Conservation (phyloP, 2,113 vertebrate species). For the Prionailurus bengalensis region DNA sequence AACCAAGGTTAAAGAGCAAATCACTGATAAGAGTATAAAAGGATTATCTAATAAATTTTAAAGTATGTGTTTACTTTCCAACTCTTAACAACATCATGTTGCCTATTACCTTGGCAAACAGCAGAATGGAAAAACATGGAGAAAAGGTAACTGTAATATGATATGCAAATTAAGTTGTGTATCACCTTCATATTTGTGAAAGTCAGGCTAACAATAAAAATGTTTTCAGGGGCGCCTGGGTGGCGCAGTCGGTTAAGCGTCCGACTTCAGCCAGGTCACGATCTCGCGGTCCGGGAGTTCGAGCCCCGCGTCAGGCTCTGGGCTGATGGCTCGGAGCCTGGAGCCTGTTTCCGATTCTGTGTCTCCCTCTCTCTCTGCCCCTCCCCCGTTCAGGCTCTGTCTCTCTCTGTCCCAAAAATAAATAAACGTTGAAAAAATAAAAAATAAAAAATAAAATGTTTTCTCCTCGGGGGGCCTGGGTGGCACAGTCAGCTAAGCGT, state of each 20-base stretch:
- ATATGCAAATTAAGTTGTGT: background rate
- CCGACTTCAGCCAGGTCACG: too few relatives aligned
- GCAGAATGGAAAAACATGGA: background rate
- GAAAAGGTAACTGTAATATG: background rate
- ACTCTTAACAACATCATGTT: background rate
- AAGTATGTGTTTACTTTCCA: background rate
- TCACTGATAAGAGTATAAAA: background rate
- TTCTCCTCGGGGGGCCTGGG: background rate
- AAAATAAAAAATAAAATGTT: background rate
- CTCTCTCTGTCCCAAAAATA: too few relatives aligned
- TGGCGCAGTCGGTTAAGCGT: too few relatives aligned
- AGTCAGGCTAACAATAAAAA: constrained; percentile 27
- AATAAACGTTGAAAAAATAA: too few relatives aligned
- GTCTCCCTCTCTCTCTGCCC: too few relatives aligned
- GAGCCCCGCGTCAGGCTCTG: too few relatives aligned
- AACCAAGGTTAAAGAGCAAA: constrained; percentile 44
- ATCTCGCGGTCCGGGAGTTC: too few relatives aligned
- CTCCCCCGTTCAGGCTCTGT: too few relatives aligned
- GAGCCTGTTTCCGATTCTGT: too few relatives aligned
- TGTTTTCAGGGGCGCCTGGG: background rate
- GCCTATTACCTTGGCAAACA: background rate
- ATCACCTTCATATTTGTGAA: constrained; percentile 18
- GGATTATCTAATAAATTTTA: constrained; percentile 22
- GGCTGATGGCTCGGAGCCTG: too few relatives aligned
- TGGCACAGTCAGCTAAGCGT: too few relatives aligned